Conservation (phyloP, 2,888 invertebrate genomes). For the Drosophila kanekoi region DNA sequence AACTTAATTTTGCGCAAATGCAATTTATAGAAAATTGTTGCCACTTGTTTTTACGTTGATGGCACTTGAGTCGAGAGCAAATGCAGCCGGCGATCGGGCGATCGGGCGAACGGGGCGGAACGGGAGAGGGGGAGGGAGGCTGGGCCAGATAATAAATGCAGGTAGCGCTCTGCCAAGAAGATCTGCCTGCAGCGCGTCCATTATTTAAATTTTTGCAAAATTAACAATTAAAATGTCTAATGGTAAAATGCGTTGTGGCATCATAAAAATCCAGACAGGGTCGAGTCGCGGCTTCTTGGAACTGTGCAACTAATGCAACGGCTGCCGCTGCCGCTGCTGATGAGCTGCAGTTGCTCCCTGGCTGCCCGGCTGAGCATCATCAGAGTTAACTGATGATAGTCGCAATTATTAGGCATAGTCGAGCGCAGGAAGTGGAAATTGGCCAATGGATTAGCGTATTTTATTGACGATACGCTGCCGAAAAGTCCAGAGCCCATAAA, state of each 20-base stretch:
- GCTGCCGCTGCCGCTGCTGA: constrained; percentile 27
- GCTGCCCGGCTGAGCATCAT: too few relatives aligned
- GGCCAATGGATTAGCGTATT: constrained; percentile 62
- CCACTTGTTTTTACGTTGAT: constrained; percentile 81
- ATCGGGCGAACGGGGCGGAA: not conserved
- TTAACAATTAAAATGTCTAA: constrained; percentile 79
- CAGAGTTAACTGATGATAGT: constrained; percentile 51
- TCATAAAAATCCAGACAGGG: constrained; percentile 54
- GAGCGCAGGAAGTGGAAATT: constrained; percentile 70
- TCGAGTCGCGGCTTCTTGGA: constrained; percentile 56
- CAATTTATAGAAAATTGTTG: constrained; percentile 82
- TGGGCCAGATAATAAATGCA: constrained; percentile 70
- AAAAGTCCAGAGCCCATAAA: constrained; percentile 20
- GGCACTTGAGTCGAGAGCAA: constrained; percentile 51
- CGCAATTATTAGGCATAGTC: constrained; percentile 49
- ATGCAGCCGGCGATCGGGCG: not conserved
- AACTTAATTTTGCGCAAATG: constrained; percentile 81
- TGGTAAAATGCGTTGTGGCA: constrained; percentile 59
- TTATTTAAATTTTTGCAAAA: constrained; percentile 77
- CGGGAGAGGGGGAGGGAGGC: not conserved
- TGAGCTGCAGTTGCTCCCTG: constrained; percentile 10
- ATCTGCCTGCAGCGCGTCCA: constrained; percentile 70
- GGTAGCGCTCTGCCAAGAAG: constrained; percentile 51
- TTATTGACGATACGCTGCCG: constrained; percentile 37
- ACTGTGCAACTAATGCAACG: constrained; percentile 6